A percentile compares a stretch with the other conserved stretches of the same genome.
Conservation (phyloP, 2,113 vertebrate species). For the Pao palembangensis region DNA sequence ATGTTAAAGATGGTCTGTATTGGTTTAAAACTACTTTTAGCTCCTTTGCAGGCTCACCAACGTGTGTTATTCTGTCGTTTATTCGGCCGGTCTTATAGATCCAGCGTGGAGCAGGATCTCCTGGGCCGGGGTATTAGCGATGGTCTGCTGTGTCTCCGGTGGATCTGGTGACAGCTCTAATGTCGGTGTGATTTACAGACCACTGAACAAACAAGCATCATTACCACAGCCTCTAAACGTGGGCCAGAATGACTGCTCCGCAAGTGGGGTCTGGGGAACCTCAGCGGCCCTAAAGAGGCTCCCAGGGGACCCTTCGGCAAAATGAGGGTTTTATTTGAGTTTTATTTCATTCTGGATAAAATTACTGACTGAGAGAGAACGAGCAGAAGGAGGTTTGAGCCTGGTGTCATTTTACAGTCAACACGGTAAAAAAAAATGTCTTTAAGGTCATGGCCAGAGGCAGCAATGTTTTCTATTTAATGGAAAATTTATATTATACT, state of each 20-base stretch:
- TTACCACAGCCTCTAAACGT: constrained; percentile 48
- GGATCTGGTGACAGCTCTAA: constrained; percentile 51
- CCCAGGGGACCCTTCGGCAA: constrained; percentile 19
- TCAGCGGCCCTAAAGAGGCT: constrained; percentile 21
- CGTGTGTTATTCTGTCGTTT: not conserved
- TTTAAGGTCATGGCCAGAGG: too few relatives aligned
- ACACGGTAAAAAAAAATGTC: too few relatives aligned
- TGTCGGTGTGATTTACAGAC: constrained; percentile 62
- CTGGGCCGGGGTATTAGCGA: constrained; percentile 27
- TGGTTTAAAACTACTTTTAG: constrained; percentile 44
- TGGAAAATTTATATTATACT: too few relatives aligned
- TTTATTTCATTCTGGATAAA: constrained; percentile 35
- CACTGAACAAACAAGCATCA: constrained; percentile 56
- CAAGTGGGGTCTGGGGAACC: constrained; percentile 46
- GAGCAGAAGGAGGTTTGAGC: constrained; percentile 31
- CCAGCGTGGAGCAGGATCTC: not conserved
- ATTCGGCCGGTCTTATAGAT: constrained; percentile 16
- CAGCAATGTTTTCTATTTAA: too few relatives aligned
- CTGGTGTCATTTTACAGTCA: not conserved
- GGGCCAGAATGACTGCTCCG: constrained; percentile 14
- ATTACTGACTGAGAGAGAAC: constrained; percentile 5
- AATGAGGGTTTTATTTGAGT: constrained; percentile 47
- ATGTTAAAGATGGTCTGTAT: constrained; percentile 32
- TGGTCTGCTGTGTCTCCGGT: constrained; percentile 47
- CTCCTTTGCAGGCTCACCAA: not conserved